phyloP scores from a whole-genome alignment of 2,113 vertebrate species.

The Strix aluco region DNA sequence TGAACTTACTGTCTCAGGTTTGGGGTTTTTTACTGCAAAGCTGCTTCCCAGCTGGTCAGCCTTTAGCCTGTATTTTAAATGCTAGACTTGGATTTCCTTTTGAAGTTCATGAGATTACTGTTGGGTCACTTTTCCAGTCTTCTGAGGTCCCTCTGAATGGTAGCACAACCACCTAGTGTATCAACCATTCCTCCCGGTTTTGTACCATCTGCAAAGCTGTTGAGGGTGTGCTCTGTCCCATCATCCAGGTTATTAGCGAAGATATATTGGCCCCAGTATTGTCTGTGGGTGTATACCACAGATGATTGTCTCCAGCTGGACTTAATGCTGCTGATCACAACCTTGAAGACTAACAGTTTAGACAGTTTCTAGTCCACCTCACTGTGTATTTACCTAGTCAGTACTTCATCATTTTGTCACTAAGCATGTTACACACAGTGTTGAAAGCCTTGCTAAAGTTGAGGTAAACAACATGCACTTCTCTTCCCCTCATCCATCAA shows the following conservation, averaged over 20 bases:
- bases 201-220: not conserved
- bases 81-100: not conserved
- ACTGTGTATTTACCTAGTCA: not conserved
- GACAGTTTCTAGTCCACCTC: not conserved
- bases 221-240: not conserved
- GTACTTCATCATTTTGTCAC: not conserved
- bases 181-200: not conserved
- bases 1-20: not conserved
- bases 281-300: not conserved
- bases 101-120: not conserved
- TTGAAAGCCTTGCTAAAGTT: not conserved
- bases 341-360: not conserved
- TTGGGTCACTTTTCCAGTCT: not conserved
- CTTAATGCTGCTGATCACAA: not conserved
- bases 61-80: not conserved
- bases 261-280: not conserved
- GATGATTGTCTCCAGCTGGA: not conserved
- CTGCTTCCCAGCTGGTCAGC: not conserved
- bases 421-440: not conserved
- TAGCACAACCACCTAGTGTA: not conserved
- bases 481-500: not conserved
- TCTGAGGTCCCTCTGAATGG: not conserved
- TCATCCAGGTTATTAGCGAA: not conserved
- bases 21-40: not conserved
- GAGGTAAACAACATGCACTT: not conserved